Evolutionary conservation across 53 echinoderm and acorn worm genomes (phyloP).

Genomic region (Mesocentrotus franciscanus): DNA sequence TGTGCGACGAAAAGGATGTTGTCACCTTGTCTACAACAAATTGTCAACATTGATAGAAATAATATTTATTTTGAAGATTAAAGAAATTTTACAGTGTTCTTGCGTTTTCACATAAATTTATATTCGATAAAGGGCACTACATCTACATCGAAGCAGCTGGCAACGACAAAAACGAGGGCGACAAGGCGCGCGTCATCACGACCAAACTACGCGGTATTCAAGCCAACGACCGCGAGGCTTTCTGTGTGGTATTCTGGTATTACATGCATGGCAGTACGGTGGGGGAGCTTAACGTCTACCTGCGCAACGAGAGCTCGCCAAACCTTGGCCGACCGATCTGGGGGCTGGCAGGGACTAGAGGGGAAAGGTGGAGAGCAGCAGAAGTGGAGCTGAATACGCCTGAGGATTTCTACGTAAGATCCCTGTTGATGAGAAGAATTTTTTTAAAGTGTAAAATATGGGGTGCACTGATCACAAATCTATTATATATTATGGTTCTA

Average conservation of each 20-base stretch:
- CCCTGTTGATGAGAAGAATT: neutral
- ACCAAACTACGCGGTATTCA: slow-evolving; percentile 63
- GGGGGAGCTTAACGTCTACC: slow-evolving; percentile 74
- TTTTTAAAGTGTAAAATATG: too few relatives aligned
- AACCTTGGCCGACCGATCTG: slow-evolving; percentile 70
- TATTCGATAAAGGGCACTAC: slow-evolving; percentile 73
- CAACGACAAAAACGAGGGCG: neutral
- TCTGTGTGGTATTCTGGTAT: slow-evolving; percentile 87
- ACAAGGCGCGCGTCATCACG: slow-evolving; percentile 72
- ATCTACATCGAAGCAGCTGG: slow-evolving; percentile 75
- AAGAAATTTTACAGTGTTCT: neutral
- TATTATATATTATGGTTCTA: too few relatives aligned
- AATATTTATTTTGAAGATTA: too few relatives aligned
- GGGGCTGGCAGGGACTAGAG: slow-evolving; percentile 77
- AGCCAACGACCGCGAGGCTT: slow-evolving; percentile 50
- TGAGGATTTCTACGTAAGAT: slow-evolving; percentile 74
- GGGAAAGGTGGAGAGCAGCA: slow-evolving; percentile 81
- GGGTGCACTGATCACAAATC: too few relatives aligned
- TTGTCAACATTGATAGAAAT: too few relatives aligned
- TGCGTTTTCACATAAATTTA: neutral
- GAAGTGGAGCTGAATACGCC: slow-evolving; percentile 72
- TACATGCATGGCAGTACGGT: slow-evolving; percentile 80
- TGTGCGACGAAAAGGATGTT: too few relatives aligned
- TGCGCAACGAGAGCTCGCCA: slow-evolving; percentile 4
- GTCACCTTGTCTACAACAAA: too few relatives aligned